Percentiles rank a stretch among this genome's conserved stretches.
Conservation (phyloP, 1,140 invertebrate genomes). For the Pseudomyrmex cubaensis region DNA sequence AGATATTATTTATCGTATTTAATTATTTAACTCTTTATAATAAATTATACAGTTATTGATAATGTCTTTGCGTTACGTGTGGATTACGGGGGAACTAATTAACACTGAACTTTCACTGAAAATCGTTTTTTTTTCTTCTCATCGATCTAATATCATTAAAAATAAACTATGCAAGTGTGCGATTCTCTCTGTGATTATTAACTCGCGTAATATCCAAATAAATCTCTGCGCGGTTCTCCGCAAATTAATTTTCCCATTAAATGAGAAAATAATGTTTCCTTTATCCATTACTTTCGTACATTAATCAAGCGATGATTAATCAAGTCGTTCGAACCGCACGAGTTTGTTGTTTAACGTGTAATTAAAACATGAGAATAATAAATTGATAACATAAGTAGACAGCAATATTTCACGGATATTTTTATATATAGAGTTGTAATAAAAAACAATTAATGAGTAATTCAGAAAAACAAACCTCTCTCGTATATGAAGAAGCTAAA, state of each 20-base stretch:
- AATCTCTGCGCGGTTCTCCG: no score
- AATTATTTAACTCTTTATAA: not conserved
- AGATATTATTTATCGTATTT: constrained; percentile 5
- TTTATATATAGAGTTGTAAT: not conserved
- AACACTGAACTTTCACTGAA: no score
- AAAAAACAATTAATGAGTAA: not conserved
- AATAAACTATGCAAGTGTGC: not conserved
- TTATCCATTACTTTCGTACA: not conserved
- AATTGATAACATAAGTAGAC: not conserved
- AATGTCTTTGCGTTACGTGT: no score
- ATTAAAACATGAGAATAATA: no score
- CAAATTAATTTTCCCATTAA: not conserved
- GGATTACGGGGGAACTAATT: no score
- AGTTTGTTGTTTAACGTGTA: not conserved
- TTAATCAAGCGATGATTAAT: not conserved
- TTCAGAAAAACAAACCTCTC: not conserved
- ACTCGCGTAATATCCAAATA: no score
- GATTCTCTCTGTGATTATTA: not conserved
- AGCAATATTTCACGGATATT: not conserved
- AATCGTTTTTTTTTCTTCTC: no score
- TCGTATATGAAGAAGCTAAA: not conserved
- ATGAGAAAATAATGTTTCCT: not conserved
- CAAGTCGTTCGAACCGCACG: not conserved
- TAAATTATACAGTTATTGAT: no score
- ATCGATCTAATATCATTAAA: not conserved